phyloP scores from a whole-genome alignment of 2,888 invertebrate genomes.

The Matsumyia berberina region DNA sequence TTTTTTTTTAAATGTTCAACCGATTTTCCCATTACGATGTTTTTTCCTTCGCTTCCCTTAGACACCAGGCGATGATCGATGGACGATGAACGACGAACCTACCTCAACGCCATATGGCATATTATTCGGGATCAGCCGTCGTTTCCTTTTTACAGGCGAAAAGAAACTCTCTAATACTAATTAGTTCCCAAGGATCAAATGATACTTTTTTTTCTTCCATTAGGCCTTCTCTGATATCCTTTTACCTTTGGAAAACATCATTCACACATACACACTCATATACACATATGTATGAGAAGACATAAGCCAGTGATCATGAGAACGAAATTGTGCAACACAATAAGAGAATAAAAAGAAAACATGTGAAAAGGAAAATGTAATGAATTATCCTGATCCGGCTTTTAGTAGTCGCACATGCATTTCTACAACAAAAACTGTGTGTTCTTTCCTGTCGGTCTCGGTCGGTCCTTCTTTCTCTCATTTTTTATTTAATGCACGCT shows the following conservation, averaged over 20 bases:
- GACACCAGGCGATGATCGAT: slow-evolving; percentile 45
- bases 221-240: slow-evolving; percentile 37
- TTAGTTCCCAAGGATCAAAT: slow-evolving; percentile 71
- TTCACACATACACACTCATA: not conserved
- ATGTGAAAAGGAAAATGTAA: slow-evolving; percentile 49
- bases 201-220: slow-evolving; percentile 23
- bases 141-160: slow-evolving; percentile 35
- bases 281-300: slow-evolving; percentile 17
- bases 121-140: slow-evolving; percentile 39
- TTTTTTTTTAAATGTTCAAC: slow-evolving; percentile 11
- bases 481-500: slow-evolving; percentile 61
- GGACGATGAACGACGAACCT: slow-evolving; percentile 48
- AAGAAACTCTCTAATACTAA: slow-evolving; percentile 54
- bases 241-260: slow-evolving; percentile 2
- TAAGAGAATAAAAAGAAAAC: slow-evolving; percentile 35
- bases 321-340: slow-evolving; percentile 24
- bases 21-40: not conserved
- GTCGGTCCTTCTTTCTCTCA: slow-evolving; percentile 35
- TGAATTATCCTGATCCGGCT: slow-evolving; percentile 73
- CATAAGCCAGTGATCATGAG: slow-evolving; percentile 21
- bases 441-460: slow-evolving; percentile 42
- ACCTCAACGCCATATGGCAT: slow-evolving; percentile 68
- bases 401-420: slow-evolving; percentile 51
- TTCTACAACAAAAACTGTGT: not conserved
- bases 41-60: not conserved